Percentiles rank a stretch among this genome's conserved stretches.
Evolutionary conservation across 2,888 invertebrate species (phyloP).

Genomic region (Cerastis leucographa): DNA sequence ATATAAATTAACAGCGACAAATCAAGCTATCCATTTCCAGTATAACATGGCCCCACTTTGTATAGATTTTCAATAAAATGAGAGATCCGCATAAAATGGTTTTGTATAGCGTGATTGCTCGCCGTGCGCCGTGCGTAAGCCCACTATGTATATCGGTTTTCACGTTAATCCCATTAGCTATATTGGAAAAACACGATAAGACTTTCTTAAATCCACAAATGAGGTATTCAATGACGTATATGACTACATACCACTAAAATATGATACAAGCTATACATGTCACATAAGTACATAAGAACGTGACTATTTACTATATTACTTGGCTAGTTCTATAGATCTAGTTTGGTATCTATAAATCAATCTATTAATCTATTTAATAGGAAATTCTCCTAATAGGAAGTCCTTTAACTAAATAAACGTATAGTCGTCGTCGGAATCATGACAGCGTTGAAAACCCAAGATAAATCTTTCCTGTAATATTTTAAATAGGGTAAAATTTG

Average conservation of each 20-base stretch:
- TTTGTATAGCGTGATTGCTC: no score
- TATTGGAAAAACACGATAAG: constrained; percentile 46
- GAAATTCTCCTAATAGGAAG: constrained; percentile 37
- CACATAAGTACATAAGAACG: constrained; percentile 47
- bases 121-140: no score
- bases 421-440: not conserved
- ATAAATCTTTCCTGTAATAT: not conserved
- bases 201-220: constrained; percentile 4
- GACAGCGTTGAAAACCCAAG: constrained; percentile 21
- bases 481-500: no score
- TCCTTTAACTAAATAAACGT: constrained; percentile 22
- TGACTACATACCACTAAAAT: not conserved
- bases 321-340: constrained; percentile 43
- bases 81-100: no score
- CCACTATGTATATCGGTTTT: not conserved
- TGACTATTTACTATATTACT: constrained; percentile 57
- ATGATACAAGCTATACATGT: not conserved
- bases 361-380: constrained; percentile 48
- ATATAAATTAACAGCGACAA: no score
- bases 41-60: no score
- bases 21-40: no score
- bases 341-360: constrained; percentile 56
- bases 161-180: constrained; percentile 24
- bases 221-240: constrained; percentile 1
- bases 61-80: no score